A percentile compares a stretch with the other conserved stretches of the same genome.
Conservation (phyloP, 2,888 invertebrate species). For the Hedya salicella region DNA sequence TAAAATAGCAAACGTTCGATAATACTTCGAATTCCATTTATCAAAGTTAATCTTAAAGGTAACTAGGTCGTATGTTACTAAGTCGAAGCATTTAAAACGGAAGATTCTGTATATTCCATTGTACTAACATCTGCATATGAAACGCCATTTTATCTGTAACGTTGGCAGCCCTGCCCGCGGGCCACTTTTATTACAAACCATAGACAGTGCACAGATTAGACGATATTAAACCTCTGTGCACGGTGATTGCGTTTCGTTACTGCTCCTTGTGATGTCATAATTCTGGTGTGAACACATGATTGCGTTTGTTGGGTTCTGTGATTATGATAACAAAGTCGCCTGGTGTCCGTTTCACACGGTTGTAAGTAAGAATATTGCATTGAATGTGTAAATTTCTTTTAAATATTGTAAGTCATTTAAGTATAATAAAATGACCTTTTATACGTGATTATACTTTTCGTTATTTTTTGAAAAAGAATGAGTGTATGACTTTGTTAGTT, state of each 20-base stretch:
- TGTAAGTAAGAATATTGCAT: not conserved
- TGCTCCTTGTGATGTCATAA: conserved; percentile 41
- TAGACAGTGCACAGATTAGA: conserved; percentile 52
- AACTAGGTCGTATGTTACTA: too few species aligned
- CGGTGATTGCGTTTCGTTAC: conserved; percentile 43
- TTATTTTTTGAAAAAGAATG: too few species aligned
- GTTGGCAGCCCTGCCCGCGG: conserved; percentile 46
- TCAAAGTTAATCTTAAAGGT: too few species aligned
- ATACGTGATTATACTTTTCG: too few species aligned
- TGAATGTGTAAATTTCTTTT: too few species aligned
- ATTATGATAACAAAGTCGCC: conserved; percentile 21
- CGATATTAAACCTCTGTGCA: conserved; percentile 52
- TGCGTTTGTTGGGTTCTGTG: conserved; percentile 24
- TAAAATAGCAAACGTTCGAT: too few species aligned
- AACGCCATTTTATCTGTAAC: not conserved
- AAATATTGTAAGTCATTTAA: too few species aligned
- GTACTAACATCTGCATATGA: not conserved
- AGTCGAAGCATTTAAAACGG: not conserved
- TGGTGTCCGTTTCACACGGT: not conserved
- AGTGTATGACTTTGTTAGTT: too few species aligned
- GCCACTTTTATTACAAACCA: conserved; percentile 57
- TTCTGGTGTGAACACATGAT: conserved; percentile 35
- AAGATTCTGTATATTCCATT: not conserved
- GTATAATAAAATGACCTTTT: too few species aligned
- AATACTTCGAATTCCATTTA: too few species aligned